Percentiles rank a stretch among this genome's conserved stretches.
These are phyloP conservation scores for Berghia stephanieae DNA, from an alignment of 1,140 invertebrate genomes.

Conservation along the genomic window DNA sequence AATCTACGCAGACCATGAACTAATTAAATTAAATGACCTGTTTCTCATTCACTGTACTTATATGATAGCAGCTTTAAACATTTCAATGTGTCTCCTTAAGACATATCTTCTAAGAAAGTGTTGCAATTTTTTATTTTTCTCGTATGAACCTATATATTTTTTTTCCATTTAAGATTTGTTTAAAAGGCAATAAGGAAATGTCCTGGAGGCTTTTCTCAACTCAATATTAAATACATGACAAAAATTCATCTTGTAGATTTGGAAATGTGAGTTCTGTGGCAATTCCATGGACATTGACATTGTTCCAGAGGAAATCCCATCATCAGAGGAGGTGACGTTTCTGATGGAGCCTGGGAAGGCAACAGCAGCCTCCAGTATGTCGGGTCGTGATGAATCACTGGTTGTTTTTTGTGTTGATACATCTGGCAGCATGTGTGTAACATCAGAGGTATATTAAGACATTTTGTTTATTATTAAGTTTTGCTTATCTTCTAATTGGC, in stretches of 20 bases:
- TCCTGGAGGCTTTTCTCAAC: too few relatives aligned
- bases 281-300: constrained; percentile 55
- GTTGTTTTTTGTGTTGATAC: constrained; percentile 64
- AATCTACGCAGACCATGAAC: too few relatives aligned
- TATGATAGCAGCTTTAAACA: neutral
- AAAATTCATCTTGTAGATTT: constrained; percentile 45
- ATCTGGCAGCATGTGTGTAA: constrained; percentile 65
- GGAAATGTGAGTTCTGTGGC: constrained; percentile 63
- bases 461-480: neutral
- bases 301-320: constrained; percentile 57
- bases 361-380: constrained; percentile 44
- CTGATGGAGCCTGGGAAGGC: constrained; percentile 56
- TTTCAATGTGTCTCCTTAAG: too few relatives aligned
- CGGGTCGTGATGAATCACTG: constrained; percentile 55
- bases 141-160: neutral
- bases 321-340: constrained; percentile 57
- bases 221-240: too few relatives aligned
- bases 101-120: neutral
- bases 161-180: neutral
- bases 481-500: too few relatives aligned
- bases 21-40: too few relatives aligned
- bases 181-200: neutral
- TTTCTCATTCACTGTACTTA: too few relatives aligned
- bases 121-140: neutral
- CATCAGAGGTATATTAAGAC: constrained; percentile 53